phyloP scores from a whole-genome alignment of 2,113 vertebrate genomes.

The Paedocypris sp. region DNA sequence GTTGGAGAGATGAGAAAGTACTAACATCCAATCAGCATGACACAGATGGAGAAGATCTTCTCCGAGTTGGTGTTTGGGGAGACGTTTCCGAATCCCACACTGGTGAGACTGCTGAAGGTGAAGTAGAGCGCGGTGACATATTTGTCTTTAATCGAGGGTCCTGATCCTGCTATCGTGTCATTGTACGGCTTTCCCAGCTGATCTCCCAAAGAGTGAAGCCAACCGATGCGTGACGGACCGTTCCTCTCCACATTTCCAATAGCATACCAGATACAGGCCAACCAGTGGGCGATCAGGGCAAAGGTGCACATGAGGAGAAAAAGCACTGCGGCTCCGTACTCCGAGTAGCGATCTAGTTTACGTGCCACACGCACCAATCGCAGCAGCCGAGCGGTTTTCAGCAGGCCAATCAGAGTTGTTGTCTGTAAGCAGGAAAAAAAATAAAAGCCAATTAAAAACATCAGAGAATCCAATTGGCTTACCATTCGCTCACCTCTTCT shows the following conservation, averaged over 20 bases:
- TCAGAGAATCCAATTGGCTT: no score
- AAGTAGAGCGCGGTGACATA: constrained; percentile 86
- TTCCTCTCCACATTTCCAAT: constrained; percentile 76
- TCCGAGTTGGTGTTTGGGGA: constrained; percentile 86
- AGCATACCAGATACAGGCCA: constrained; percentile 81
- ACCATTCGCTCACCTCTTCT: constrained; percentile 69
- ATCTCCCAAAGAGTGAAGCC: constrained; percentile 73
- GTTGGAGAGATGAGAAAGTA: constrained; percentile 24
- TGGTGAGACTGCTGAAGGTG: constrained; percentile 89
- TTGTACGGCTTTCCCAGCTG: constrained; percentile 79
- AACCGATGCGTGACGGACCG: constrained; percentile 61
- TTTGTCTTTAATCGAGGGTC: constrained; percentile 80
- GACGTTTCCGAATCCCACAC: constrained; percentile 83
- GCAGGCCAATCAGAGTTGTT: constrained; percentile 72
- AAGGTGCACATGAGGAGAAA: constrained; percentile 85
- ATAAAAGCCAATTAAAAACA: not conserved
- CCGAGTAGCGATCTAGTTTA: constrained; percentile 78
- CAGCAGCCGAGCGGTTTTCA: constrained; percentile 79
- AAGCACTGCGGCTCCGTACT: constrained; percentile 76
- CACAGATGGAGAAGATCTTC: constrained; percentile 88
- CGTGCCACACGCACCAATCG: constrained; percentile 76
- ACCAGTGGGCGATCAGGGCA: constrained; percentile 75
- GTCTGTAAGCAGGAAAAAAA: constrained; percentile 35
- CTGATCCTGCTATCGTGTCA: constrained; percentile 49
- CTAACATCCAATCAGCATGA: constrained; percentile 86